Base-by-base conservation (phyloP, 2,113 vertebrate genomes). In the Menidia beryllina region DNA sequence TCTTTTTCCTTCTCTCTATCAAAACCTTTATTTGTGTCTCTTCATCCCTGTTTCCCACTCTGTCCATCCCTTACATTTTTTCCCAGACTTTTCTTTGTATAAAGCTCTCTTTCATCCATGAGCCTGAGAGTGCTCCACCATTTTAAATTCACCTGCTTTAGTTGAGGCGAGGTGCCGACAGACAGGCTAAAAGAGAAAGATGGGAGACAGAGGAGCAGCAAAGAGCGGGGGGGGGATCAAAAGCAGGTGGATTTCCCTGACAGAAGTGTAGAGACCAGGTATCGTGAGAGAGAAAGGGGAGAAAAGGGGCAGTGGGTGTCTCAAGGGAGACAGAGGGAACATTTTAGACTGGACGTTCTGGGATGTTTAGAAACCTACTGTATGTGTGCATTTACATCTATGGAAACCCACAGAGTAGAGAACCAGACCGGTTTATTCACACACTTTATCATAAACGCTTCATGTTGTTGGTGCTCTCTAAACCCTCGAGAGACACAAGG, bases 61-160 rank as follows among this genome's bases (percentile, higher is more conserved):
- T 38, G 74, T 75, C 71, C 63, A 70, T 86, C 84, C 72, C 82
- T 83, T 87, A 86, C 81, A 85, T 84, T 83, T 19, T 27, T 65
- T 53, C 67, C 61, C 69, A 47, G 51, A 49, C 79, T 71, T 59
- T 76, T 85, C 82, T 92, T 91, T 90, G 86, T 89, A 85, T 86
- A 88, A 88, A 89, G 83, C 84, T 70, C 75, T 66, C 89, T 93
- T 91, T 92, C 86, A 92, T 92, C 86, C 63, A 5, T 12, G 58
- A 62, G 76, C 78, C 86, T 89, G 78, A 77, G 74, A 86, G 85
- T 30, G 74, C 69, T 79, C 56, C 73, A 49, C 81, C 77, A 82
- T 85, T 89, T 87, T 89, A 83, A 87, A 87, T 89, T 89, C 89
- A 87, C 82, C 84, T 87, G 80, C 87, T 79, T 83, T 69, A 65